phyloP scores from a whole-genome alignment of 2,797 vertebrate species.

The Oceanodroma leucorhoa region DNA sequence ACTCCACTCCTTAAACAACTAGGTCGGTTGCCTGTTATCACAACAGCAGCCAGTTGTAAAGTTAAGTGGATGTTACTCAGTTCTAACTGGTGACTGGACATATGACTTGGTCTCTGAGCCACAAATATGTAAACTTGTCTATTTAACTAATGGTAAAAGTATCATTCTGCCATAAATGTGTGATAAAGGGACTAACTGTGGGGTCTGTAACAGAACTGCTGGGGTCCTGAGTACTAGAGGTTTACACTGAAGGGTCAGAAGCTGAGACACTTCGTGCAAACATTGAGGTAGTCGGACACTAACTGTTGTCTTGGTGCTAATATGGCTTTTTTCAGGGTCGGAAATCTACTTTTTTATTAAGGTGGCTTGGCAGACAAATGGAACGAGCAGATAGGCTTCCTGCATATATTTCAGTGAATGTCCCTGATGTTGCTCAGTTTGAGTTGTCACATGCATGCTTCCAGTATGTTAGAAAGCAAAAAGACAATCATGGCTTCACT shows the following conservation, averaged over 20 bases:
- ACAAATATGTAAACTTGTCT: not conserved
- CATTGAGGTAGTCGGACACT: not conserved
- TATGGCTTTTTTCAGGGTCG: not conserved
- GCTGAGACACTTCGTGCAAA: not conserved
- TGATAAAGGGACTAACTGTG: not conserved
- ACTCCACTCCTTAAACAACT: not conserved
- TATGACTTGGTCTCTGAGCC: not conserved
- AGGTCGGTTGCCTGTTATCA: not conserved
- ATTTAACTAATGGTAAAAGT: not conserved
- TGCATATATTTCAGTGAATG: not conserved
- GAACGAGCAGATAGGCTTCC: not conserved
- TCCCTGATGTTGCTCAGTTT: not conserved
- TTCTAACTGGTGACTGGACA: not conserved
- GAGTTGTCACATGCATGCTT: not conserved
- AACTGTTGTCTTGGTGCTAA: constrained; percentile 27
- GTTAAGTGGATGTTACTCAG: not conserved
- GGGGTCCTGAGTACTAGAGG: not conserved
- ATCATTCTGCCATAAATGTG: not conserved
- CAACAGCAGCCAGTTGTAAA: not conserved
- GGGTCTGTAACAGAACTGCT: not conserved
- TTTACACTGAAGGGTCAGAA: not conserved
- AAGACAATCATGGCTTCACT: not conserved
- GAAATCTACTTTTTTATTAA: not conserved
- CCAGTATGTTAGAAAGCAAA: not conserved
- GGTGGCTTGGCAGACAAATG: not conserved